A percentile compares a stretch with the other conserved stretches of the same genome.
phyloP scores from a whole-genome alignment of 2,888 invertebrate genomes.

The Plagodis pulveraria region DNA sequence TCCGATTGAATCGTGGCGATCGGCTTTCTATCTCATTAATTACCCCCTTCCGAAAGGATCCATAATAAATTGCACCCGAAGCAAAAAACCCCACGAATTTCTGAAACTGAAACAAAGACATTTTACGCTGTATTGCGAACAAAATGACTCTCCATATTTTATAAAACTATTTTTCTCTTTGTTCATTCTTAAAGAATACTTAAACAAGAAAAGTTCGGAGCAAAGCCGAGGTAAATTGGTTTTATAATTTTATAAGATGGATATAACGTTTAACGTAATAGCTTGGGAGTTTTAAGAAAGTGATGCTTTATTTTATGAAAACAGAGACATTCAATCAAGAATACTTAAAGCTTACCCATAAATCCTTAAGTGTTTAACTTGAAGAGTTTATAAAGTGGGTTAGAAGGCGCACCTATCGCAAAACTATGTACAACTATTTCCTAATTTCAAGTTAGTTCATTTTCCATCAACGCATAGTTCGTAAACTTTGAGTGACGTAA shows the following conservation, averaged over 20 bases:
- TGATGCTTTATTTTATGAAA: conserved; percentile 8
- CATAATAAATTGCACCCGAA: conserved; percentile 51
- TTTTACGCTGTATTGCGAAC: conserved; percentile 29
- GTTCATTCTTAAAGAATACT: conserved; percentile 37
- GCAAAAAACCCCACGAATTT: conserved; percentile 32
- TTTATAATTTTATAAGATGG: conserved; percentile 35
- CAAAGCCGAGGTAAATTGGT: conserved; percentile 37
- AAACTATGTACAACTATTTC: conserved; percentile 25
- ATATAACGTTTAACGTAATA: conserved; percentile 29
- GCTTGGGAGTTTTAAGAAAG: conserved; percentile 15
- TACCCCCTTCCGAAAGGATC: conserved; percentile 53
- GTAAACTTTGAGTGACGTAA: conserved; percentile 48
- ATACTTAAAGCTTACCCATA: not conserved
- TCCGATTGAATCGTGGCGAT: conserved; percentile 61
- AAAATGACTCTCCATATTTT: conserved; percentile 34
- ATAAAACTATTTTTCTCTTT: conserved; percentile 39
- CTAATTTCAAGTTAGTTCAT: conserved; percentile 27
- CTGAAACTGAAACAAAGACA: conserved; percentile 28
- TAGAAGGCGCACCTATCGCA: not conserved
- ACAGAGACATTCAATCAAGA: not conserved
- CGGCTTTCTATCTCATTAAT: conserved; percentile 73
- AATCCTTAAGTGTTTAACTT: no score
- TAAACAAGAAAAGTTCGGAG: conserved; percentile 38
- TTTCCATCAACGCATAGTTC: conserved; percentile 45
- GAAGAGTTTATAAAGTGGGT: conserved; percentile 2